phyloP scores from a whole-genome alignment of 2,113 vertebrate genomes.

The Mystacornis crossleyi region DNA sequence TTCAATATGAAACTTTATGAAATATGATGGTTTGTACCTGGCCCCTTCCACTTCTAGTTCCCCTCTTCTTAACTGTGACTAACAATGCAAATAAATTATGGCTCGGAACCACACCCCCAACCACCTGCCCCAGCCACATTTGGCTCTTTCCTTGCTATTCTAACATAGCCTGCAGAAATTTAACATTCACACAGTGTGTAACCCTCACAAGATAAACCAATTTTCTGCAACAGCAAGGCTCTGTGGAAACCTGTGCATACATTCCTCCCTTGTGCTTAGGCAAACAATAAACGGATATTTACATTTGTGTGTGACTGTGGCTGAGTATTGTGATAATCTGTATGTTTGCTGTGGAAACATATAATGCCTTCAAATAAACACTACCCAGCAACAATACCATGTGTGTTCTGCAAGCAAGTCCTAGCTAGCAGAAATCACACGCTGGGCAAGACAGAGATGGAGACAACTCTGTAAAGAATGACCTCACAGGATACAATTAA shows the following conservation, averaged over 20 bases:
- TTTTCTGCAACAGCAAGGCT: neutral
- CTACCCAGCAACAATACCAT: neutral
- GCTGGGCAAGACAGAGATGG: neutral
- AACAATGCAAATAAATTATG: neutral
- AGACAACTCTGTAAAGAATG: neutral
- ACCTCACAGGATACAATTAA: neutral
- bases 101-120: neutral
- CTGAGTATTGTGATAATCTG: neutral
- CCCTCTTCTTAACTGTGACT: neutral
- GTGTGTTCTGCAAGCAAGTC: neutral
- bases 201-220: neutral
- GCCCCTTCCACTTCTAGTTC: neutral
- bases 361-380: neutral
- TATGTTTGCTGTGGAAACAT: neutral
- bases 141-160: neutral
- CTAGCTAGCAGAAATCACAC: neutral
- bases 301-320: neutral
- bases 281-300: neutral
- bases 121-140: rapidly evolving
- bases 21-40: neutral
- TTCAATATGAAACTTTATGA: neutral
- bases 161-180: neutral
- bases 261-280: neutral
- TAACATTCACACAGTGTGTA: neutral
- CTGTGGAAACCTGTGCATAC: neutral